A percentile compares a stretch with the other conserved stretches of the same genome.
Conservation (phyloP, 2,797 vertebrate species). For the Pteronotus mesoamericanus region DNA sequence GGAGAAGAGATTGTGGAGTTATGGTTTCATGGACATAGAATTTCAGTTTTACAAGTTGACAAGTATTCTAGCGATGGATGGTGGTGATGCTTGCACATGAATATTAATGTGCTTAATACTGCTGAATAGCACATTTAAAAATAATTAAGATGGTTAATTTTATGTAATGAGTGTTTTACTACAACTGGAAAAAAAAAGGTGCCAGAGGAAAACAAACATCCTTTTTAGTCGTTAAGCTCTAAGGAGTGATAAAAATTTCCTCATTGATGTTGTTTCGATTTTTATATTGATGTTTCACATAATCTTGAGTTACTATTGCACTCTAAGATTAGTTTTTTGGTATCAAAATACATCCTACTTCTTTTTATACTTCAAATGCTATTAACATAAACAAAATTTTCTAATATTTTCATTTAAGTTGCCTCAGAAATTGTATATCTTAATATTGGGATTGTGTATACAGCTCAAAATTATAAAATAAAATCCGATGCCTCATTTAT, state of each 20-base stretch:
- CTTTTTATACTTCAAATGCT: neutral
- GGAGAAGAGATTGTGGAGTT: neutral
- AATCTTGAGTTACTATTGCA: neutral
- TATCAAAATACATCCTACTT: neutral
- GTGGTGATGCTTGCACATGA: neutral
- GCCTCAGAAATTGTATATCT: neutral
- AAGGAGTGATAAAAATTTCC: neutral
- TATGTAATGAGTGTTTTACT: neutral
- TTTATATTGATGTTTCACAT: neutral
- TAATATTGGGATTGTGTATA: neutral
- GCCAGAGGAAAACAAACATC: neutral
- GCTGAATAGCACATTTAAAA: neutral
- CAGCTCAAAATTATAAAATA: neutral
- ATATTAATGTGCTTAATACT: neutral
- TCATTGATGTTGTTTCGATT: neutral
- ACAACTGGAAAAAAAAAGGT: neutral
- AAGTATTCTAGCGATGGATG: neutral
- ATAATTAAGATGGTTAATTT: neutral
- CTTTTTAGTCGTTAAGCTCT: neutral
- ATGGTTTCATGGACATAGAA: neutral
- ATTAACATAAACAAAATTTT: neutral
- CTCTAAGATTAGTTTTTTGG: neutral
- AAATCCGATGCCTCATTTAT: neutral
- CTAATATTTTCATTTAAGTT: neutral
- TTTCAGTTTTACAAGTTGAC: neutral